Evolutionary conservation across 1,140 invertebrate genomes (phyloP), one percentile per base, ranked within the genome.

Genomic region (Dreissena polymorpha): DNA sequence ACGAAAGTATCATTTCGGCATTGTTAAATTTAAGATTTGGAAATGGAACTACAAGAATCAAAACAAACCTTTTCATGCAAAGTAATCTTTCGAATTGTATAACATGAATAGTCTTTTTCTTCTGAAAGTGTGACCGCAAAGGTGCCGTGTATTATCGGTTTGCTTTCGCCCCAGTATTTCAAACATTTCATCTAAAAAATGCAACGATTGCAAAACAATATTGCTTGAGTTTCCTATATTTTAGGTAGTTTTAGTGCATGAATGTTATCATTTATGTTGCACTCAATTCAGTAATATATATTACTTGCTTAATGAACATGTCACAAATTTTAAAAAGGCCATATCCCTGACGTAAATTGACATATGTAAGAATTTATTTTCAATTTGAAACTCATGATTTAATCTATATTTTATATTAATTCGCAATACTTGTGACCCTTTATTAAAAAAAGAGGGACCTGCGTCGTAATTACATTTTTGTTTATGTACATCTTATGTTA

Each of bases 81-180:
- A 0, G 50, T 60, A 55, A 83, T 50, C 23, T 10, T 0, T 60
- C 81, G 53, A 2, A 76, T 51, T 16, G 53, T 71, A 50, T 60
- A 83, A 16, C 75, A 53, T 10, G 81, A 67, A 57, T 39, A 76
- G 7, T 75, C 39, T 65, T 60, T 51, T 8, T 64, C 18, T 18
- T 21, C 39, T 13, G 51, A 29, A 13, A 21, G 53, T 5, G 76
- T 68, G 93, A 93, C 49, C 89, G 91, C 73, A 94, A 93, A 27
- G 10, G 55, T 74, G 60, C 76, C 75, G 16, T 27, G 18, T 14
- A 57, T 25, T n/a, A 0, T 25, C 6, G 69, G 64, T 60, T 68
- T 68, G 3, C 12, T 55, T 10, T 75, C 97, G 82, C 97, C 97
- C 97, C 97, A 99, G 91, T 99, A 99, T 96, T 97, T 97, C 93